phyloP scores from a whole-genome alignment of 2,113 vertebrate genomes.

The Nannospalax galili region DNA sequence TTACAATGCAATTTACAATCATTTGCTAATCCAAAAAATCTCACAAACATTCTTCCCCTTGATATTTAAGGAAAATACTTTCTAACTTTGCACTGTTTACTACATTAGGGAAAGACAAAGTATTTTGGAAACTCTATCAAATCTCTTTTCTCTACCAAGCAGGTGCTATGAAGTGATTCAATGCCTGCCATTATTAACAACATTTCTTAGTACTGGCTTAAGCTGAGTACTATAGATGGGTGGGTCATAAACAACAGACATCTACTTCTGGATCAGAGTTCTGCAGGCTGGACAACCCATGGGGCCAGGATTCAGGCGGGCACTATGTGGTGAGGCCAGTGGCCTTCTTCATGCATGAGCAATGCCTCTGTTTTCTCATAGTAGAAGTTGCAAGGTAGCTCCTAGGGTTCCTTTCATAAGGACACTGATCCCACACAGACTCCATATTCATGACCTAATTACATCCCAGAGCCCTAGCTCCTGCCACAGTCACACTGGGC shows the following conservation, averaged over 20 bases:
- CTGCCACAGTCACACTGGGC: neutral
- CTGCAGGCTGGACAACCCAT: neutral
- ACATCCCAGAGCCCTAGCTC: neutral
- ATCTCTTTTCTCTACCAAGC: neutral
- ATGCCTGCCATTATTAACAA: neutral
- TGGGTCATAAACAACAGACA: neutral
- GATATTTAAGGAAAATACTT: slow-evolving; percentile 58
- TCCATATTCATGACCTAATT: neutral
- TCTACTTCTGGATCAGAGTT: neutral
- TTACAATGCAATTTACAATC: slow-evolving; percentile 39
- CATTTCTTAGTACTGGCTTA: neutral
- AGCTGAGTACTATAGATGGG: neutral
- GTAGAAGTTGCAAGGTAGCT: no score
- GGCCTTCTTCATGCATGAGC: neutral
- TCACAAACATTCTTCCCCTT: slow-evolving; percentile 11
- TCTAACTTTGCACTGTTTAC: slow-evolving; percentile 51
- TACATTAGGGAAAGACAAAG: neutral
- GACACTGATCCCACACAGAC: neutral
- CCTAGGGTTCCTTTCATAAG: neutral
- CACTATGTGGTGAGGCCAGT: neutral
- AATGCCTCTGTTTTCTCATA: neutral
- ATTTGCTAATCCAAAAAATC: slow-evolving; percentile 56
- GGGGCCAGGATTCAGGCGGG: neutral
- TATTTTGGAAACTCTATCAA: slow-evolving; percentile 26
- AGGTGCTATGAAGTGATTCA: neutral